phyloP scores from a whole-genome alignment of 1,140 invertebrate genomes.

The Globodera rostochiensis region DNA sequence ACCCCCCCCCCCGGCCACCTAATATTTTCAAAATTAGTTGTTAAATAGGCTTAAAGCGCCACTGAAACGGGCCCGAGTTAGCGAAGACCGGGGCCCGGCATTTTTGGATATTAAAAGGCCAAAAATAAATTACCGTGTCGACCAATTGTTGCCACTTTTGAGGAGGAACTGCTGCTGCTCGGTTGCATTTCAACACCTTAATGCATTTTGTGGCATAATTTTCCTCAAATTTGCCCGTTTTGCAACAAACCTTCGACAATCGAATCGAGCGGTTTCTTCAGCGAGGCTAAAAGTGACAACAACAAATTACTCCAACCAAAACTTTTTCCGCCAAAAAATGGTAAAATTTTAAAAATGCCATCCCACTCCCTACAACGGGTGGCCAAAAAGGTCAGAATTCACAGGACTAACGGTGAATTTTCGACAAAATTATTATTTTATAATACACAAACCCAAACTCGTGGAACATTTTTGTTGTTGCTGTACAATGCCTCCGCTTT shows the following conservation, averaged over 20 bases:
- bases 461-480: conserved; percentile 25
- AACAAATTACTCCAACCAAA: background rate
- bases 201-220: background rate
- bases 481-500: background rate
- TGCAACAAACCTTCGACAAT: conserved; percentile 31
- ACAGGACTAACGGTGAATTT: too few relatives aligned
- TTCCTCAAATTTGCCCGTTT: background rate
- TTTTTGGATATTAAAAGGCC: too few relatives aligned
- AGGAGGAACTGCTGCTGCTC: background rate
- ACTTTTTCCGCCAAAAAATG: too few relatives aligned
- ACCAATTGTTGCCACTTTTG: background rate
- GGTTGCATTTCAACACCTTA: conserved; percentile 7
- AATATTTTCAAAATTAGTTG: too few relatives aligned
- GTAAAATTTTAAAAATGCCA: too few relatives aligned
- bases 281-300: conserved; percentile 8
- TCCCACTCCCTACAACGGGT: too few relatives aligned
- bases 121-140: background rate
- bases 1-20: too few relatives aligned
- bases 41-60: too few relatives aligned
- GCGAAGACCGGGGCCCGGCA: too few relatives aligned
- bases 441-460: conserved; percentile 3
- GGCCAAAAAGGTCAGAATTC: too few relatives aligned
- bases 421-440: too few relatives aligned
- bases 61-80: too few relatives aligned
- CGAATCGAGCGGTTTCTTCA: conserved; percentile 36